Conservation (phyloP, 2,113 vertebrate species). For the Pelecanus crispus region DNA sequence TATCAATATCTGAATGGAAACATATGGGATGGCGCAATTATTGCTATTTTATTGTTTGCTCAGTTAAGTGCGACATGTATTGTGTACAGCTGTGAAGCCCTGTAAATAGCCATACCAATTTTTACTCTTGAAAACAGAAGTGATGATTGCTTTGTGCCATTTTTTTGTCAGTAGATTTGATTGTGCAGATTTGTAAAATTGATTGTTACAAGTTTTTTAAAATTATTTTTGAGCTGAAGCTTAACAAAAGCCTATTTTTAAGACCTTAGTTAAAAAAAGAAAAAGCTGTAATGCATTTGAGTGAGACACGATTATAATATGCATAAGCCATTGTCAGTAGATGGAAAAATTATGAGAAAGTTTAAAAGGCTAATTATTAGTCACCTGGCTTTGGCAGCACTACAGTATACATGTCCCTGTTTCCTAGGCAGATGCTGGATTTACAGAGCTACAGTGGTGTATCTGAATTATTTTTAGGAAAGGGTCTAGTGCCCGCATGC, state of each 20-base stretch:
- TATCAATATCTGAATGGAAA: conserved; percentile 40
- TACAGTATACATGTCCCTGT: neutral
- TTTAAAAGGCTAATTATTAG: conserved; percentile 54
- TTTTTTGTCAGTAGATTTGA: neutral
- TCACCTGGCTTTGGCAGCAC: conserved; percentile 34
- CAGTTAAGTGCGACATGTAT: neutral
- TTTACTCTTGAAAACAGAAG: neutral
- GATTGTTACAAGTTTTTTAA: conserved; percentile 29
- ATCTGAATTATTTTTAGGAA: neutral
- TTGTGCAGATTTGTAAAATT: conserved; percentile 14
- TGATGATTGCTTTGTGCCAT: neutral
- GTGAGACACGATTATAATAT: conserved; percentile 24
- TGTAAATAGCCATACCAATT: neutral
- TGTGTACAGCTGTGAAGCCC: neutral
- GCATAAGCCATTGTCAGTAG: conserved; percentile 43
- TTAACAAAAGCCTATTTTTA: conserved; percentile 47
- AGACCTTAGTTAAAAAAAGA: neutral
- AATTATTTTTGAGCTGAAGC: conserved; percentile 31
- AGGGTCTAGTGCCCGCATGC: neutral
- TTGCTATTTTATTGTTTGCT: neutral
- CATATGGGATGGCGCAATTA: conserved; percentile 10
- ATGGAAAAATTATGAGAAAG: conserved; percentile 23
- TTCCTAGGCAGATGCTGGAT: neutral
- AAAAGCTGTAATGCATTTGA: neutral
- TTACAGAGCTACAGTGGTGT: neutral